A percentile compares a stretch with the other conserved stretches of the same genome.
phyloP scores from a whole-genome alignment of 2,797 vertebrate species.

The Myripristis murdjan region DNA sequence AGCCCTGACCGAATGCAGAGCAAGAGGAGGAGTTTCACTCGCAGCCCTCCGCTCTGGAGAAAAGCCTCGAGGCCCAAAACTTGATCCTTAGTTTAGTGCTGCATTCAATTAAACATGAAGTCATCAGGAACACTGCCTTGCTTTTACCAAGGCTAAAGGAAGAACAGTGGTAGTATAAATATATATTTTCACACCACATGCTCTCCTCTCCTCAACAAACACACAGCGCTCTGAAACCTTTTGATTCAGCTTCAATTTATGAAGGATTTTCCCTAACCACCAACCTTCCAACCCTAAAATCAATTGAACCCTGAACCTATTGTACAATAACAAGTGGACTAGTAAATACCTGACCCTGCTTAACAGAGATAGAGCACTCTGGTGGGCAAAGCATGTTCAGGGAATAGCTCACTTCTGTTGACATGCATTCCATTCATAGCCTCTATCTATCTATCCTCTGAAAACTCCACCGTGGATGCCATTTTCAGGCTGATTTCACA shows the following conservation, averaged over 20 bases:
- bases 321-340: too few relatives aligned
- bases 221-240: not conserved
- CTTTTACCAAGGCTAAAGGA: not conserved
- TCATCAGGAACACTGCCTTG: slow-evolving; percentile 11
- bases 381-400: too few relatives aligned
- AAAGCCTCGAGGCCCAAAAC: slow-evolving; percentile 58
- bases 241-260: not conserved
- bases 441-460: too few relatives aligned
- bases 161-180: not conserved
- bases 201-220: slow-evolving; percentile 13
- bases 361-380: too few relatives aligned
- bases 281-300: not conserved
- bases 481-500: not conserved
- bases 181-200: slow-evolving; percentile 13
- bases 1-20: slow-evolving; percentile 30
- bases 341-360: too few relatives aligned
- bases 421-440: too few relatives aligned
- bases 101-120: slow-evolving; percentile 47
- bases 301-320: too few relatives aligned
- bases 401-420: too few relatives aligned
- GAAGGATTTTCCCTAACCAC: slow-evolving; percentile 6
- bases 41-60: slow-evolving; percentile 37
- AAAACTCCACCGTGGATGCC: not conserved
- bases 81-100: slow-evolving; percentile 45
- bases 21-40: slow-evolving; percentile 28